Conservation (phyloP, 2,888 invertebrate genomes). For the Panorpa germanica region DNA sequence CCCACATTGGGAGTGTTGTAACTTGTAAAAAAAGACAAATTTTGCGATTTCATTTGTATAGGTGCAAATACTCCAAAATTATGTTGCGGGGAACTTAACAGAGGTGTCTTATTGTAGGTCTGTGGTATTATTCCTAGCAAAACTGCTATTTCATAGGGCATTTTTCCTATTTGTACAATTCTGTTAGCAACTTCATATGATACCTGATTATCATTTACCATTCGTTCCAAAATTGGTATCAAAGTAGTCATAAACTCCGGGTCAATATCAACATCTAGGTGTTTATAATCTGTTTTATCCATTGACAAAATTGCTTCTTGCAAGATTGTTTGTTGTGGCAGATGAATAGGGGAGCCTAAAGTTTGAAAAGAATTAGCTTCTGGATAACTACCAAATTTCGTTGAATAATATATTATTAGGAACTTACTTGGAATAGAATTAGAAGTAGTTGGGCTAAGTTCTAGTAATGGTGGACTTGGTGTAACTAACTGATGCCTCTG, state of each 20-base stretch:
- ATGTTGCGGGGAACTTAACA: conserved; percentile 21
- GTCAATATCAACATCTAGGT: conserved; percentile 23
- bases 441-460: too few relatives aligned
- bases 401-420: not conserved
- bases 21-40: conserved; percentile 12
- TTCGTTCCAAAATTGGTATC: conserved; percentile 23
- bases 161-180: conserved; percentile 24
- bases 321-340: conserved; percentile 25
- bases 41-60: conserved; percentile 9
- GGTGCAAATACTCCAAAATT: conserved; percentile 22
- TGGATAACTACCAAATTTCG: too few relatives aligned
- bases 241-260: conserved; percentile 28
- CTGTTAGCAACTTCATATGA: conserved; percentile 24
- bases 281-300: conserved; percentile 10
- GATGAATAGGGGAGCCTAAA: conserved; percentile 43
- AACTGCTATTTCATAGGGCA: conserved; percentile 29
- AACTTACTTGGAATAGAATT: conserved; percentile 25
- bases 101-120: conserved; percentile 23
- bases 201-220: conserved; percentile 25
- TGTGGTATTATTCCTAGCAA: conserved; percentile 33
- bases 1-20: conserved; percentile 13
- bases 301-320: conserved; percentile 10
- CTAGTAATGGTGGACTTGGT: conserved; percentile 24
- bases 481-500: conserved; percentile 21
- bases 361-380: conserved; percentile 10